These are phyloP conservation scores for Anoplius nigerrimus DNA, from an alignment of 2,888 invertebrate genomes.

Conservation along the genomic window DNA sequence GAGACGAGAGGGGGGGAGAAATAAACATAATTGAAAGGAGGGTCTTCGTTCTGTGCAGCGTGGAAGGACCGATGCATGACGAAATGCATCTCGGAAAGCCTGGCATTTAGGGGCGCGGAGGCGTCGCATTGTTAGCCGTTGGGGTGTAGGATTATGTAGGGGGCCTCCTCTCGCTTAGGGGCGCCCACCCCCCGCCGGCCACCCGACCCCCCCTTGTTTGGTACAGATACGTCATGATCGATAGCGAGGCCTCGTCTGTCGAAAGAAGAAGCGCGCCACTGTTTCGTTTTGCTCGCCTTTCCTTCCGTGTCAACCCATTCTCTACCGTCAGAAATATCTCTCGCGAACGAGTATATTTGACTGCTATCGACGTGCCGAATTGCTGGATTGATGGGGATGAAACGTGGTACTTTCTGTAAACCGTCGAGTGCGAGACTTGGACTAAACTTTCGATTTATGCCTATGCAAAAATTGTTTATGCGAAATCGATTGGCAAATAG, in stretches of 20 bases:
- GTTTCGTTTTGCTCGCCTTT: slow-evolving; percentile 18
- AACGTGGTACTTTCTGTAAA: too few species aligned
- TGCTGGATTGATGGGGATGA: too few species aligned
- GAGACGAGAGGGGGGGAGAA: slow-evolving; percentile 6
- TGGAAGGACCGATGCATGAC: slow-evolving; percentile 56
- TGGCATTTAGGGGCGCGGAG: slow-evolving; percentile 56
- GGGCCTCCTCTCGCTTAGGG: slow-evolving; percentile 53
- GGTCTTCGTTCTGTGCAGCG: slow-evolving; percentile 15
- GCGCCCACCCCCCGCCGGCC: too few species aligned
- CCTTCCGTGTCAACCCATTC: too few species aligned
- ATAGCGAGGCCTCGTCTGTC: slow-evolving; percentile 60
- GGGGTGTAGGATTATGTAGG: slow-evolving; percentile 65
- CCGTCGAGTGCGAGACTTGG: too few species aligned
- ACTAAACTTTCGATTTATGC: too few species aligned
- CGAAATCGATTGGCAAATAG: too few species aligned
- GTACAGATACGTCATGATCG: slow-evolving; percentile 68
- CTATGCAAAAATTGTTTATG: too few species aligned
- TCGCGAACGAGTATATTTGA: too few species aligned
- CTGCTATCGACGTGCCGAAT: too few species aligned
- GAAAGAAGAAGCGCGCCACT: slow-evolving; percentile 45
- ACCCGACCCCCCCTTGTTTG: slow-evolving; percentile 53
- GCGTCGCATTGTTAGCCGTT: slow-evolving; percentile 66
- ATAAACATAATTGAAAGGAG: slow-evolving; percentile 30
- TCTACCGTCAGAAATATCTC: too few species aligned
- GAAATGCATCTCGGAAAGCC: slow-evolving; percentile 60